These are phyloP conservation scores for Symphodus melops DNA, from an alignment of 2,113 vertebrate species.

Conservation along the genomic window DNA sequence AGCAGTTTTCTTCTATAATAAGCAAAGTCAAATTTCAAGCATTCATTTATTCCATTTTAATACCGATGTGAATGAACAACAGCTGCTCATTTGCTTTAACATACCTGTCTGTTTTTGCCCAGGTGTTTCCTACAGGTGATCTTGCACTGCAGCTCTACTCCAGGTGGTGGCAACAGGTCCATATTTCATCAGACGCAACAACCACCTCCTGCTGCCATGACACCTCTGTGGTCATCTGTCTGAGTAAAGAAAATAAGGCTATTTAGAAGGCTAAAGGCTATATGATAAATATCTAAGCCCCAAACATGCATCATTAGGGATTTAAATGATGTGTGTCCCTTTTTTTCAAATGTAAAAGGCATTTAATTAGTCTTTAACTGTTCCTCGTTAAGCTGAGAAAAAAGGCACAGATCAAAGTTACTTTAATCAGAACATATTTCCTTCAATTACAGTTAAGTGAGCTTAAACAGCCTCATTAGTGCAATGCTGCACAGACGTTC, in stretches of 20 bases:
- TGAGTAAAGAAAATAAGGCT: slow-evolving; percentile 25
- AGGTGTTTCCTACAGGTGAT: slow-evolving; percentile 74
- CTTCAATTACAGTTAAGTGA: slow-evolving; percentile 43
- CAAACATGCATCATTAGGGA: slow-evolving; percentile 6
- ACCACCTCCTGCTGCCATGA: slow-evolving; percentile 13
- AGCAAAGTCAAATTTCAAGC: neutral
- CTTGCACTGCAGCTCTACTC: slow-evolving; percentile 75
- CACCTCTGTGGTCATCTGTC: slow-evolving; percentile 29
- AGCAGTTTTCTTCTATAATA: neutral
- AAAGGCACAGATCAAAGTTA: slow-evolving; percentile 15
- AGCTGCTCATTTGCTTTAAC: slow-evolving; percentile 61
- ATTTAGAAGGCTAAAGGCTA: slow-evolving; percentile 10
- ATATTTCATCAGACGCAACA: slow-evolving; percentile 53
- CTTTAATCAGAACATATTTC: slow-evolving; percentile 45
- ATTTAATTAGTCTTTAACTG: slow-evolving; percentile 31
- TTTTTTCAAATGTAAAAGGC: slow-evolving; percentile 10
- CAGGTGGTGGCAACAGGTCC: slow-evolving; percentile 82
- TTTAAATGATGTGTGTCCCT: slow-evolving; percentile 30
- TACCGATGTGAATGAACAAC: slow-evolving; percentile 17
- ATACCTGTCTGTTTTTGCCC: slow-evolving; percentile 64
- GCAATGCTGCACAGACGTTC: slow-evolving; percentile 7
- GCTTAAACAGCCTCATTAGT: slow-evolving; percentile 35
- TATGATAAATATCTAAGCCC: slow-evolving; percentile 32
- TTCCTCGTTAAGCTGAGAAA: slow-evolving; percentile 34
- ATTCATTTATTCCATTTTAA: neutral